Percentiles rank a stretch among this genome's conserved stretches.
phyloP scores from a whole-genome alignment of 1,140 invertebrate genomes.

The Saccostrea glomerata region DNA sequence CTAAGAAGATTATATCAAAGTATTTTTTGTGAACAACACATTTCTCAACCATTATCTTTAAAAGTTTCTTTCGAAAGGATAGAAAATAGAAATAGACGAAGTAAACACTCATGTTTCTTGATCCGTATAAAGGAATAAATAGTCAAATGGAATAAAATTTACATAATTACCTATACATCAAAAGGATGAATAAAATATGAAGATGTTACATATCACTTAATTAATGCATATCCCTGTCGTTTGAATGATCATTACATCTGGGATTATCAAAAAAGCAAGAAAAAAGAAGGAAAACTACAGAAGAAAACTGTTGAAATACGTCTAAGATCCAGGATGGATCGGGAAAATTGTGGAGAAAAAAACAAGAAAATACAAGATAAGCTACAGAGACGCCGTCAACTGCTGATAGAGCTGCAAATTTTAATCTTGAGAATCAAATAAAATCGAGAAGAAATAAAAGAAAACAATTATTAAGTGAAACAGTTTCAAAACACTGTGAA shows the following conservation, averaged over 20 bases:
- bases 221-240: neutral
- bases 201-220: neutral
- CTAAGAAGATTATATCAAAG: neutral
- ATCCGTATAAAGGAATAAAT: neutral
- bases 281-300: neutral
- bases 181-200: neutral
- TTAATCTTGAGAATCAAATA: no score
- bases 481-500: no score
- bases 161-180: neutral
- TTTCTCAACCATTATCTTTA: neutral
- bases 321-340: no score
- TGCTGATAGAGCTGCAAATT: no score
- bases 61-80: neutral
- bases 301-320: no score
- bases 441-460: no score
- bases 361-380: no score
- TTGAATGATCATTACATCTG: neutral
- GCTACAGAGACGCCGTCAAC: no score
- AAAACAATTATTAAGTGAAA: no score
- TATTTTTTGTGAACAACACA: neutral
- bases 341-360: no score
- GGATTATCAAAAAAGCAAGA: neutral
- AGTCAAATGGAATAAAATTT: neutral
- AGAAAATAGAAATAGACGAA: neutral
- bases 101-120: neutral